These are phyloP conservation scores for Labrus mixtus DNA, from an alignment of 2,113 vertebrate species.

Conservation along the genomic window DNA sequence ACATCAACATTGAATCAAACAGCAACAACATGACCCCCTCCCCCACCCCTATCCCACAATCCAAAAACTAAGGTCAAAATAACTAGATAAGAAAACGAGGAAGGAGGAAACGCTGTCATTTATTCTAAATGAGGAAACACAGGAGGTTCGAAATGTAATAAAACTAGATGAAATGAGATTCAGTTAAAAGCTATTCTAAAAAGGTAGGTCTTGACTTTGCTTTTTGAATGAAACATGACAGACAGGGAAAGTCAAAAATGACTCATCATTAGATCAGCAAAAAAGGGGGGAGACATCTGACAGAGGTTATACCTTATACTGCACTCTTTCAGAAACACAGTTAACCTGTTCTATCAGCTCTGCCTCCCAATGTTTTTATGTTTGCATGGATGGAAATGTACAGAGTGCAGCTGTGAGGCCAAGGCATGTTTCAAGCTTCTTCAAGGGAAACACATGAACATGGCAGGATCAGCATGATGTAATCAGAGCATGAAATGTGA, in stretches of 20 bases:
- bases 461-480: background rate
- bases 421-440: background rate
- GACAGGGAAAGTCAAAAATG: background rate
- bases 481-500: background rate
- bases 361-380: background rate
- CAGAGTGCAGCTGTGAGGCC: background rate
- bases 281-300: background rate
- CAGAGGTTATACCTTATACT: background rate
- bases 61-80: no score
- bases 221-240: background rate
- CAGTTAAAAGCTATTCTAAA: no score
- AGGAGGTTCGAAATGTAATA: no score
- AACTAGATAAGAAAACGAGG: no score
- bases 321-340: background rate
- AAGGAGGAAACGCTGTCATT: no score
- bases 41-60: no score
- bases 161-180: no score
- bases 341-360: background rate
- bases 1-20: no score
- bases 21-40: no score
- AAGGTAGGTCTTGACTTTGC: no score
- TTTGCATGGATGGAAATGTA: background rate
- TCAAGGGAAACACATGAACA: background rate
- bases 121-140: no score
- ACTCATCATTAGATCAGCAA: background rate